phyloP scores from a whole-genome alignment of 2,888 invertebrate species.

The Spatulosminthurus flaviceps region DNA sequence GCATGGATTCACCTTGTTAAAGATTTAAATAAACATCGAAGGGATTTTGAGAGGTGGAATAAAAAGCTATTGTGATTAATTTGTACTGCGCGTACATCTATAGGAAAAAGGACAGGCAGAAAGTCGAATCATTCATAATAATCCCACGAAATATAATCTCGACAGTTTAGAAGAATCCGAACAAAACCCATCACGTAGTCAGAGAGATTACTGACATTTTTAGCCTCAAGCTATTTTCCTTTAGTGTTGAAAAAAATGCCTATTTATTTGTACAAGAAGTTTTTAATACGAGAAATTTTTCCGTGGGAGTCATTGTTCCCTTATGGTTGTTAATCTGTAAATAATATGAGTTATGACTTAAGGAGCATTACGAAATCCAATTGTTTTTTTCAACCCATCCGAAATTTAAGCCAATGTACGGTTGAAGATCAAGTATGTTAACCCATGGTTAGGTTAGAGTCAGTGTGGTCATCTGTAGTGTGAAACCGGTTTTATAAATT shows the following conservation, averaged over 20 bases:
- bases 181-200: not conserved
- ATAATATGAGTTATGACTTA: not conserved
- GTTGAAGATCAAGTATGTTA: slow-evolving; percentile 7
- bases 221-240: not conserved
- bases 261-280: not conserved
- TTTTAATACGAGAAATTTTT: not conserved
- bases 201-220: not conserved
- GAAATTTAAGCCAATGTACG: not conserved
- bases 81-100: too few species aligned
- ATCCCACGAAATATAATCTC: not conserved
- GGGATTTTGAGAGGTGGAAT: too few species aligned
- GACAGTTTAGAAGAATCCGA: not conserved
- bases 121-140: not conserved
- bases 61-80: too few species aligned
- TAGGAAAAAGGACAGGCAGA: not conserved
- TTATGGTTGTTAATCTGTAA: not conserved
- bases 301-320: slow-evolving; percentile 5
- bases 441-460: not conserved
- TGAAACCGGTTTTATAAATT: slow-evolving; percentile 26
- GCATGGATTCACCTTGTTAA: too few species aligned
- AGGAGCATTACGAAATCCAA: not conserved
- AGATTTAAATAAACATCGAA: too few species aligned
- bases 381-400: not conserved
- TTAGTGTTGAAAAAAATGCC: not conserved
- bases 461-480: not conserved